A percentile compares a stretch with the other conserved stretches of the same genome.
phyloP scores from a whole-genome alignment of 2,797 vertebrate genomes.

The Miichthys miiuy region DNA sequence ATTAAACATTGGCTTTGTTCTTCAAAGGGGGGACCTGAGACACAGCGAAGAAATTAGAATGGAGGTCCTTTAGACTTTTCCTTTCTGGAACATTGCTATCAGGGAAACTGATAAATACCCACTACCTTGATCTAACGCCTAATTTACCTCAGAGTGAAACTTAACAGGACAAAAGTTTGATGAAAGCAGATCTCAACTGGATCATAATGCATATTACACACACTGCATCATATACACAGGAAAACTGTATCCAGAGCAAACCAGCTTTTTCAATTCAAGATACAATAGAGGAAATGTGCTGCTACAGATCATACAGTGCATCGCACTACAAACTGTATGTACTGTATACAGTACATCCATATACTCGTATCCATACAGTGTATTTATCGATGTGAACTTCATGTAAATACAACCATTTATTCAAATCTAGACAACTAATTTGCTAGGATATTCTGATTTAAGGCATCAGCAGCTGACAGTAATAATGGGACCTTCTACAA shows the following conservation, averaged over 20 bases:
- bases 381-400: neutral
- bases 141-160: neutral
- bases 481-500: neutral
- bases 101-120: neutral
- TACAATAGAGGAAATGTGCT: neutral
- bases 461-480: neutral
- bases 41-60: slow-evolving; percentile 4
- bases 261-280: neutral
- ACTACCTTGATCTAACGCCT: neutral
- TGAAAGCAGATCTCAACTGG: neutral
- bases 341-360: neutral
- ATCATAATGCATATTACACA: neutral
- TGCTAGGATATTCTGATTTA: neutral
- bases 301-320: neutral
- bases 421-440: neutral
- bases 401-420: neutral
- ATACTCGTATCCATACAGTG: neutral
- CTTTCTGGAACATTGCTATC: neutral
- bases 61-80: neutral
- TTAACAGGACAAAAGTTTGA: neutral
- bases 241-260: neutral
- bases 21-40: neutral
- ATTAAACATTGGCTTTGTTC: neutral
- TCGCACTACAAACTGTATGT: neutral
- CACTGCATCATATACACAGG: neutral